Evolutionary conservation across 2,888 invertebrate species (phyloP), one percentile per base, ranked within the genome.

Genomic region (Altica lythri): DNA sequence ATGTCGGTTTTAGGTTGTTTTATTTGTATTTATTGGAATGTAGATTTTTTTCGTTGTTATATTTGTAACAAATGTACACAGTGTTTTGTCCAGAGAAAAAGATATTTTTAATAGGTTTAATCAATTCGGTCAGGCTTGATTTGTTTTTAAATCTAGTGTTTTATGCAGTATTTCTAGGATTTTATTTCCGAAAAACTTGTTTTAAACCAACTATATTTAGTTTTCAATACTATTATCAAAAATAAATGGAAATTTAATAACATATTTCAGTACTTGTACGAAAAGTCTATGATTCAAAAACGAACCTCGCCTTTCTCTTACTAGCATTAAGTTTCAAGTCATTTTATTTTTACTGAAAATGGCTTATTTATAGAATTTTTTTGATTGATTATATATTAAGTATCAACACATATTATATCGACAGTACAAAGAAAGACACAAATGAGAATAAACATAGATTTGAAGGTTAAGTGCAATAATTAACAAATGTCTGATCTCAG

Each of bases 1-100:
- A 38, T 38, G 35, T 47, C 47, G 37, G 17, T 47, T 42, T 50
- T 55, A 55, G 51, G 42, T 55, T 55, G 51, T 49, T 51, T 55
- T 17, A 19, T 42, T 42, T 49, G 49, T 49, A 55, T 55, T 55
- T 55, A 55, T 55, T 55, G 47, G 30, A 47, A 35, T 46, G 47
- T 51, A 47, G 37, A 55, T 51, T 51, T 50, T 45, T 49, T 40
- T 49, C 51, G 42, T 55, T 55, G 55, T 55, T 55, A 55, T 55
- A 48, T 49, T 45, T 49, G 54, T 48, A 54, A 54, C 45, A 45
- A 54, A 45, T 54, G 54, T 54, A 37, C 35, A 49, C 54, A 49
- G 19, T 49, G 18, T 49, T 37, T 49, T 49, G 49, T 49, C 38
- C 37, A 54, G 30, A 49, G 47, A 43, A n/a, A n/a, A 42, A 53